Evolutionary conservation across 2,113 vertebrate genomes (phyloP).

Genomic region (Bubo bubo): DNA sequence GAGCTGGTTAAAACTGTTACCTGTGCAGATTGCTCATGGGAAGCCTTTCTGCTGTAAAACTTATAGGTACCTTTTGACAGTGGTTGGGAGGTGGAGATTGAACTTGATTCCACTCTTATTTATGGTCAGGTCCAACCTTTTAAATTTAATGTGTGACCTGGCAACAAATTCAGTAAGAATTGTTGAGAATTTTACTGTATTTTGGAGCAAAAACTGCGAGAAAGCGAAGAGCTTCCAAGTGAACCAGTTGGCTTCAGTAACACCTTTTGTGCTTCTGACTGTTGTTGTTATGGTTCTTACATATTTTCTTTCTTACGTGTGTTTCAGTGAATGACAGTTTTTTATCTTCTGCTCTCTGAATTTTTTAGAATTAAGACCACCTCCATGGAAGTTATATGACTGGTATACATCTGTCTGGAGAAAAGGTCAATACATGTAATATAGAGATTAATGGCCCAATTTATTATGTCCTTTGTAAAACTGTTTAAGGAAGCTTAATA

Average conservation of each 20-base stretch:
- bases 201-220: background rate
- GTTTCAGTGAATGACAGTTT: background rate
- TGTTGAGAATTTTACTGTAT: background rate
- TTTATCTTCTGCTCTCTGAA: background rate
- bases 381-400: background rate
- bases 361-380: background rate
- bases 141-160: background rate
- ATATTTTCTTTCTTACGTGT: background rate
- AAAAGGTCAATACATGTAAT: background rate
- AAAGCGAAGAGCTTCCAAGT: background rate
- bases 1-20: background rate
- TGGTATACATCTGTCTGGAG: background rate
- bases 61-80: background rate
- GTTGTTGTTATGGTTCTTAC: background rate
- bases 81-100: background rate
- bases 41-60: background rate
- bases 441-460: background rate
- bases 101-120: background rate
- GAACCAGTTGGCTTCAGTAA: background rate
- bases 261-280: background rate
- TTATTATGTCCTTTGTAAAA: background rate
- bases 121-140: background rate
- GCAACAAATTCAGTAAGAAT: background rate
- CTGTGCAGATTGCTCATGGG: background rate
- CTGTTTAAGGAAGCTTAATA: background rate